A percentile compares a stretch with the other conserved stretches of the same genome.
These are phyloP conservation scores for Metallyticus violacea DNA, from an alignment of 2,888 invertebrate genomes.

Conservation along the genomic window DNA sequence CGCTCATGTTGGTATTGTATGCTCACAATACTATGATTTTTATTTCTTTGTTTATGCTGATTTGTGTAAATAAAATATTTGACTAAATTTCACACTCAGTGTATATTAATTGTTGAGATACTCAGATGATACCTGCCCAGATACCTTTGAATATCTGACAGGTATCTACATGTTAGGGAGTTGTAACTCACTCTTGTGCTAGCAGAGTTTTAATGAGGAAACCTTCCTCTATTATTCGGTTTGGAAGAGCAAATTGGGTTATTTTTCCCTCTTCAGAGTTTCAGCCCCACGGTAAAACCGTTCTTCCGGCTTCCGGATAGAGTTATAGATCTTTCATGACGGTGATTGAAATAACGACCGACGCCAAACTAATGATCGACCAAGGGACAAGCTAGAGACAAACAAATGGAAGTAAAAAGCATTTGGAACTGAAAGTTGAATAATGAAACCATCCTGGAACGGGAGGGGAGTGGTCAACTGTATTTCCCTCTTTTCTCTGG, in stretches of 20 bases:
- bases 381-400: not conserved
- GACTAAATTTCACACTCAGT: no score
- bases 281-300: not conserved
- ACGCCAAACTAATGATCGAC: not conserved
- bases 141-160: no score
- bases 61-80: no score
- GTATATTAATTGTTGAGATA: no score
- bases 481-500: not conserved
- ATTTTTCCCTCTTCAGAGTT: not conserved
- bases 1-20: no score
- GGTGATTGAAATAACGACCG: not conserved
- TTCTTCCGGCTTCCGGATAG: not conserved
- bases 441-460: not conserved
- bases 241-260: not conserved
- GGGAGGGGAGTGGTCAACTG: not conserved
- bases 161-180: no score
- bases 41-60: no score
- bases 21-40: no score
- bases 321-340: not conserved
- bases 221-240: no score
- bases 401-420: not conserved
- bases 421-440: conserved; percentile 3
- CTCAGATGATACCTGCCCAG: no score
- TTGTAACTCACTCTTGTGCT: no score
- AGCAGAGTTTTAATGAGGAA: no score